Base-by-base conservation (phyloP, 2,797 vertebrate genomes). In the Phrynocephalus forsythii region DNA sequence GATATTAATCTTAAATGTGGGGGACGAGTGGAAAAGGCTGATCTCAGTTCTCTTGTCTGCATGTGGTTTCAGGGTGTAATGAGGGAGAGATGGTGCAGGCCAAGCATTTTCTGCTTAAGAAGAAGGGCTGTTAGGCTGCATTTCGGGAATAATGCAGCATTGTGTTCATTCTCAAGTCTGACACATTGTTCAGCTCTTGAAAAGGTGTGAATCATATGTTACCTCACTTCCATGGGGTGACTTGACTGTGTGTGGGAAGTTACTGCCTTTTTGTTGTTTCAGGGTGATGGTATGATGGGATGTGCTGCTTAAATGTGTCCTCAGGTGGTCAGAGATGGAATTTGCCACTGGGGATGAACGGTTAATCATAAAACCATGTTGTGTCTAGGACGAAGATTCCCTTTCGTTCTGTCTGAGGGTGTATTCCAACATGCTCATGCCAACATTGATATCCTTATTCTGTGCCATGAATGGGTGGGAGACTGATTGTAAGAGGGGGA, bases 261-360 rank as follows among this genome's bases (percentile, higher is more conserved):
- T 63, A 18, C 20, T 63, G 60, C 16, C 15, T 60, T 60, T 10
- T 60, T 60, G 15, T 52, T 22, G 22, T 33, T 80, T 88, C 67
- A 24, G 22, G 38, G 56, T 9, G 5, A 33, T 28, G 24, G 77
- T 52, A 44, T 56, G 9, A 13, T 9, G 52, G 52, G 44, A 20
- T 80, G 63, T 80, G 44, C 75, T 81, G 80, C 56, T 83, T 83
- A 77, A 83, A 83, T 87, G 26, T 81, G 79, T 83, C 87, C 78
- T 88, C 79, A 75, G 30, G 78, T 88, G 87, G 83, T 33, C 30
- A 75, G 71, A 81, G 18, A 4, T 67, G 78, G 87, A 75, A 81
- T 76, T 76, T 81, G 22, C 44, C 18, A n/a, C 16, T 44, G 1
- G 44, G 5, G 26, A n/a, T 38, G 22, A 75, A 85, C 67, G 67